Base-by-base conservation (phyloP, 2,888 invertebrate species). In the Cosmia pyralina region DNA sequence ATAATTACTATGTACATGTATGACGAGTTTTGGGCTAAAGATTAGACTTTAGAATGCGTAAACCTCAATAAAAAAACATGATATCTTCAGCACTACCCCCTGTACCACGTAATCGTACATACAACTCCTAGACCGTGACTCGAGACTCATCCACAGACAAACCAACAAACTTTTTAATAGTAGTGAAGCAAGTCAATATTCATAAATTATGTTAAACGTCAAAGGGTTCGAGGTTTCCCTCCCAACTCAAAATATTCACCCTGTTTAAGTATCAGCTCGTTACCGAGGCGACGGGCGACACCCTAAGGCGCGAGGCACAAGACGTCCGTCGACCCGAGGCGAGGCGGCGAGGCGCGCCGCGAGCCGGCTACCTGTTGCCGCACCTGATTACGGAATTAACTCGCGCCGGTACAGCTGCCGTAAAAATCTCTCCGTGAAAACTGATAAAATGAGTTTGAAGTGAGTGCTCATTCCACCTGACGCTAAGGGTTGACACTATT, bases 341-440 rank as follows among this genome's bases (percentile, higher is more conserved):
- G 34, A 60, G 8, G 60, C 17, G 28, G 4, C 46, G 28, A 28
- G 55, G 41, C 41, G 6, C n/a, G 55, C 17, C 15, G 34, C 46
- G 77, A 71, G 66, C 34, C 59, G 59, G 55, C 67, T 69, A 82
- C 80, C 79, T 81, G 80, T 81, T 81, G 80, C 80, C 53, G 38
- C 53, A 62, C 19, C 28, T 52, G 15, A 69, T 77, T 69, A 58
- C 41, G 28, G n/a, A 58, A 69, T 63, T 66, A 69, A 52, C 60
- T 52, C 28, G 10, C n/a, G 11, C 67, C 28, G 17, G 48, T 28
- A 52, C 48, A 38, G 55, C 17, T 44, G 11, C 17, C 8, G 28
- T 19, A 46, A 28, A 44, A 28, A 17, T 46, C 38, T 38, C 17
- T 28, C 4, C 10, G 28, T 46, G 46, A 46, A n/a, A 46, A 28